Conservation (phyloP, 1,140 invertebrate genomes). For the Mya arenaria region DNA sequence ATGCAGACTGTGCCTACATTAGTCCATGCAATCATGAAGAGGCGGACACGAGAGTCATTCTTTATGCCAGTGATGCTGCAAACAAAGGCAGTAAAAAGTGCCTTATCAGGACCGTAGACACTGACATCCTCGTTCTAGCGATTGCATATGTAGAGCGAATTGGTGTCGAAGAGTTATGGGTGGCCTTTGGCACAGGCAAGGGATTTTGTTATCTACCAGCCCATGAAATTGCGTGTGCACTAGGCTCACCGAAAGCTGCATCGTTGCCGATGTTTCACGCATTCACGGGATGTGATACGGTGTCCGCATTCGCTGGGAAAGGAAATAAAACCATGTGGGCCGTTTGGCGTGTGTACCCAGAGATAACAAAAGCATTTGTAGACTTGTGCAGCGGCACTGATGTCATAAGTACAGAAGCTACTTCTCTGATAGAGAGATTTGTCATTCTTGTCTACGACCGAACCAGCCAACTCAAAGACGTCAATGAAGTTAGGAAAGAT, state of each 20-base stretch:
- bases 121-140: constrained; percentile 67
- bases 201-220: not conserved
- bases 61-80: constrained; percentile 62
- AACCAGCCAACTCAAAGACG: not conserved
- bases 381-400: not conserved
- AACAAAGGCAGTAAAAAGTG: constrained; percentile 41
- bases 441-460: constrained; percentile 33
- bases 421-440: not conserved
- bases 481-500: constrained; percentile 42
- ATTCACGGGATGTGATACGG: constrained; percentile 16
- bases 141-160: constrained; percentile 27
- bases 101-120: constrained; percentile 62
- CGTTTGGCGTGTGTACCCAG: not conserved
- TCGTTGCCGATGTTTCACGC: not conserved
- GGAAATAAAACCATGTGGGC: constrained; percentile 16
- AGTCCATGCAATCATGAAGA: constrained; percentile 67
- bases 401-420: not conserved
- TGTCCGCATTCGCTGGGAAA: not conserved
- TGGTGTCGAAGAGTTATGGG: constrained; percentile 39
- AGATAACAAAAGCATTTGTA: not conserved
- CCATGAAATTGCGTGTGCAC: not conserved
- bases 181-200: constrained; percentile 56
- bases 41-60: constrained; percentile 65
- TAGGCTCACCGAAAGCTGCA: not conserved
- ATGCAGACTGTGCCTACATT: not conserved